Conservation (phyloP, 2,888 invertebrate genomes). For the Himalopsyche tibetana region DNA sequence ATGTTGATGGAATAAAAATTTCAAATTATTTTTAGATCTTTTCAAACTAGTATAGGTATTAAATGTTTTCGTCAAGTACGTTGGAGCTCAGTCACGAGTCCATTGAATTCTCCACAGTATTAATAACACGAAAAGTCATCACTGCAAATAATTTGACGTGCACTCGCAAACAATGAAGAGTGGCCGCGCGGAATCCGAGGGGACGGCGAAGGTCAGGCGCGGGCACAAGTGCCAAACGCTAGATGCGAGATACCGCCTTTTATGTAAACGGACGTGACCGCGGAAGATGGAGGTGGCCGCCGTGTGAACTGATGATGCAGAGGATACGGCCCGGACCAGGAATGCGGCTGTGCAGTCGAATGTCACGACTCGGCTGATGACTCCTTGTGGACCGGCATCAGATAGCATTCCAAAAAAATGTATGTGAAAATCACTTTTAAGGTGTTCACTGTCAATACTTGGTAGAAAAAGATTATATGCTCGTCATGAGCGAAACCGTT, state of each 20-base stretch:
- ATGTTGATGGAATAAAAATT: no score
- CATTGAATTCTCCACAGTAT: background rate
- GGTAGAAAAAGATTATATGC: no score
- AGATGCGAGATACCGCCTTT: conserved; percentile 59
- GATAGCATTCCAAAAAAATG: no score
- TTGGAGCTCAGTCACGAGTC: background rate
- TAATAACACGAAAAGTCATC: background rate
- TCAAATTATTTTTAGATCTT: no score
- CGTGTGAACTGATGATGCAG: conserved; percentile 59
- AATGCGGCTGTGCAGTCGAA: conserved; percentile 47
- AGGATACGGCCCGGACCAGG: conserved; percentile 29
- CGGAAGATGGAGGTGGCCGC: conserved; percentile 45
- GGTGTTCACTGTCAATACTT: no score
- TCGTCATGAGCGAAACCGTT: no score
- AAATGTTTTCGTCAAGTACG: no score
- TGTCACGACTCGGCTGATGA: conserved; percentile 24
- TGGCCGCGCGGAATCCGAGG: conserved; percentile 32
- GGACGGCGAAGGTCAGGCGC: conserved; percentile 48
- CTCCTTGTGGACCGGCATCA: background rate
- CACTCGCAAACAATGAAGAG: conserved; percentile 50
- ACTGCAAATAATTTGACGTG: conserved; percentile 43
- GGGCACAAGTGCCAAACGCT: conserved; percentile 56
- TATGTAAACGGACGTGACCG: conserved; percentile 59
- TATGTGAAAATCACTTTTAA: background rate
- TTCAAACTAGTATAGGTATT: no score